Base-by-base conservation (phyloP, 2,797 vertebrate species). In the Pipistrellus pygmaeus region DNA sequence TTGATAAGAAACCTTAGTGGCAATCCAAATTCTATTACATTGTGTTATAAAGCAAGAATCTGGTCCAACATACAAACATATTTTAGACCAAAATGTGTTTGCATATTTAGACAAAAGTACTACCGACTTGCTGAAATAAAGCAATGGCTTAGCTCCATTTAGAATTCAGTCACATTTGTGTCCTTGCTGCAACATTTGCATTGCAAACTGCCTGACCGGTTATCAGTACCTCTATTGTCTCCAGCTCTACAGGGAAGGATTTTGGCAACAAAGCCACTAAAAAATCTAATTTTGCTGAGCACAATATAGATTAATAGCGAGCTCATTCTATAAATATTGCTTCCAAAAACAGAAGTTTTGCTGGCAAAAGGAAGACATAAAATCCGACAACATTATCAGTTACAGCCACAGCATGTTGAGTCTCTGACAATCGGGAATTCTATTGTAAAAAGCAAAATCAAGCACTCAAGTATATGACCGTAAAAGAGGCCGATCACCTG, bases 341-440 rank as follows among this genome's bases (percentile, higher is more conserved):
- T 88, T 85, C 82, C 35, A 86, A 86, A 97, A 96, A 91, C 90
- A 94, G 95, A 93, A 89, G 71, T 80, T 93, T 96, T 88, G 66
- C 72, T 88, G 77, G 90, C 25, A 91, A 94, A 93, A 44, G 35
- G 48, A 93, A 87, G 60, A 94, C 90, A 93, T n/a, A 51, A 95
- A 95, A 96, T 82, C 75, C 75, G 78, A 83, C 30, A 62, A 69
- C 35, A 44, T 60, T 48, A 15, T 41, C 83, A 69, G 12, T 44
- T 10, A 73, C 38, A 48, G 71, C 13, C 30, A 20, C 25, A 51
- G 89, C 69, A 46, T 71, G 83, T 83, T 53, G 30, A 73, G 83
- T n/a, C 32, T n/a, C 48, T 41, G 83, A 55, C 55, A 21, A 69
- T 68, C 69, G 21, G 4, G 21, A 11, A 5, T 25, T 6, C 48